Conservation (phyloP, 2,888 invertebrate genomes). For the Deilephila porcellus region DNA sequence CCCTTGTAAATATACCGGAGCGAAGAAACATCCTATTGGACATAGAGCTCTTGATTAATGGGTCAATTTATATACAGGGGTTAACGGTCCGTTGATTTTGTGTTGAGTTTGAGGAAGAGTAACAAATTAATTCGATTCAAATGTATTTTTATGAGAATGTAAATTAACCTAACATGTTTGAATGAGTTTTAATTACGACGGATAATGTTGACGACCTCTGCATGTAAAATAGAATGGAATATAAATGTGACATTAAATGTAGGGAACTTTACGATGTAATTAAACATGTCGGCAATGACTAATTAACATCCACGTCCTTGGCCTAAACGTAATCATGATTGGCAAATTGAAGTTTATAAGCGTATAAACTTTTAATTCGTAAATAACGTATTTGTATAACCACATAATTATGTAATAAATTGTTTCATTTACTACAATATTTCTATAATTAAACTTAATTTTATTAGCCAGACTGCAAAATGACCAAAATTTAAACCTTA, state of each 20-base stretch:
- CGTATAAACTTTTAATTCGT: background rate
- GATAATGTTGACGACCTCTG: conserved; percentile 18
- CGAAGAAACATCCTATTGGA: conserved; percentile 29
- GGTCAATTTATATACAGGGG: conserved; percentile 56
- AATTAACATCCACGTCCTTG: background rate
- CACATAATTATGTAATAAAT: no score
- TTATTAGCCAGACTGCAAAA: background rate
- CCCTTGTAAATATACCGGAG: conserved; percentile 23
- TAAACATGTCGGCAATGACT: background rate
- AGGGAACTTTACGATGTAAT: background rate
- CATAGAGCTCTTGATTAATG: conserved; percentile 52
- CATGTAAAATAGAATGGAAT: conserved; percentile 18
- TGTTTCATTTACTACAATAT: background rate
- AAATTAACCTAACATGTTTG: conserved; percentile 17
- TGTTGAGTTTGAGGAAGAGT: conserved; percentile 44
- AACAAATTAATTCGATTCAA: conserved; percentile 43
- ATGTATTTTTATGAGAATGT: conserved; percentile 34
- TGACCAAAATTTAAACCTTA: background rate
- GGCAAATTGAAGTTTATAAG: background rate
- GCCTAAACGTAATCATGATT: background rate
- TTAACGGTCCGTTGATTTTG: conserved; percentile 54
- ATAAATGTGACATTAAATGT: conserved; percentile 12
- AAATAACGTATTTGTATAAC: background rate
- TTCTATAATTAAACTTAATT: background rate
- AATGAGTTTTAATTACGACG: conserved; percentile 24